Conservation (phyloP, 2,113 vertebrate genomes). For the Semicossyphus pulcher region DNA sequence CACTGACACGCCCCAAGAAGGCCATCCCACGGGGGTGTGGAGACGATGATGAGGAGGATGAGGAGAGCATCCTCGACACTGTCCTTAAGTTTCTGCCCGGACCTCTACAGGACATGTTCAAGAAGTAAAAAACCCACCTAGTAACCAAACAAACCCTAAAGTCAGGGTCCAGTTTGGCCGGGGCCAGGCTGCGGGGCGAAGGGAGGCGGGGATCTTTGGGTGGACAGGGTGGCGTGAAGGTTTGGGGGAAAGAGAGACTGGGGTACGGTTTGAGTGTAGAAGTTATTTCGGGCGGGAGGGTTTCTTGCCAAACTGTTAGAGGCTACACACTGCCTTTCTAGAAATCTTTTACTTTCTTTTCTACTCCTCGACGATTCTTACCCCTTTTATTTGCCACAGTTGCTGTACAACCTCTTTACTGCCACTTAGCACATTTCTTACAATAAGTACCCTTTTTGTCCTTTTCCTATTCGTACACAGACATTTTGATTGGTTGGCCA, state of each 20-base stretch:
- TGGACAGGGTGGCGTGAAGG: slow-evolving; percentile 1
- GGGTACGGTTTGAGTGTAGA: slow-evolving; percentile 8
- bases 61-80: slow-evolving; percentile 98
- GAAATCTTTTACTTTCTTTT: slow-evolving; percentile 67
- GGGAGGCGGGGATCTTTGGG: slow-evolving; percentile 50
- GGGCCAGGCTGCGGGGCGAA: slow-evolving; percentile 65
- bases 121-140: slow-evolving; percentile 88
- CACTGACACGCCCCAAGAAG: slow-evolving; percentile 96
- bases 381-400: slow-evolving; percentile 45
- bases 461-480: slow-evolving; percentile 21
- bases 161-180: slow-evolving; percentile 50
- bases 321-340: slow-evolving; percentile 81
- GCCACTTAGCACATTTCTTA: slow-evolving; percentile 64
- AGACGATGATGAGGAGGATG: slow-evolving; percentile 94
- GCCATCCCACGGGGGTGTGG: slow-evolving; percentile 95
- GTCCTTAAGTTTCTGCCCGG: slow-evolving; percentile 98
- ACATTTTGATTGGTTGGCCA: slow-evolving; percentile 24
- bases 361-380: slow-evolving; percentile 54
- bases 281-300: slow-evolving; percentile 19
- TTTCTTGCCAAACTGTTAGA: slow-evolving; percentile 71
- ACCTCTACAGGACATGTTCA: slow-evolving; percentile 98
- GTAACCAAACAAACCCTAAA: slow-evolving; percentile 46
- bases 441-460: slow-evolving; percentile 2
- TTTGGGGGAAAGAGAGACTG: not conserved
- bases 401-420: slow-evolving; percentile 56